A percentile compares a stretch with the other conserved stretches of the same genome.
Conservation (phyloP, 2,113 vertebrate genomes). For the Perca fluviatilis region DNA sequence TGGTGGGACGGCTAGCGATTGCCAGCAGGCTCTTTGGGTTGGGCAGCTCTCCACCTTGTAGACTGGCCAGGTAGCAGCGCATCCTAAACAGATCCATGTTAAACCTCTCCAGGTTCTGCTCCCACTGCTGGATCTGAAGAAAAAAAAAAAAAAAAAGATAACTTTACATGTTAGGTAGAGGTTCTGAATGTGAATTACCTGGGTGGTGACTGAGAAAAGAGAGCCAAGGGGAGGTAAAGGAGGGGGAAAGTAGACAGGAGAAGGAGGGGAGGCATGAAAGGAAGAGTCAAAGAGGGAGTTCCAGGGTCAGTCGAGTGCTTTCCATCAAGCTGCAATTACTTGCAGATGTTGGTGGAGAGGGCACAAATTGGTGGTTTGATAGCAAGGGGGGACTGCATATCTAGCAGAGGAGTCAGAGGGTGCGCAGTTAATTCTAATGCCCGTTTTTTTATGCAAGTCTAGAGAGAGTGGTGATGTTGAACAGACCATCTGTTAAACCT, state of each 20-base stretch:
- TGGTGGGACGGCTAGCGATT: conserved; percentile 93
- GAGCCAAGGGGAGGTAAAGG: not conserved
- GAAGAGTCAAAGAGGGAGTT: conserved; percentile 32
- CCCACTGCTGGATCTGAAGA: conserved; percentile 97
- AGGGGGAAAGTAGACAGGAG: not conserved
- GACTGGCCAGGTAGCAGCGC: conserved; percentile 96
- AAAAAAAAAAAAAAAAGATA: not conserved
- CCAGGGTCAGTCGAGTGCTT: conserved; percentile 64
- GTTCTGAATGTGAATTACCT: not conserved
- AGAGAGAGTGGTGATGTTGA: conserved; percentile 58
- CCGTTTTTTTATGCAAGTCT: conserved; percentile 60
- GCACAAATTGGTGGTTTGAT: conserved; percentile 45
- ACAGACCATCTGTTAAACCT: conserved; percentile 66
- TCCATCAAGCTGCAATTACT: conserved; percentile 69
- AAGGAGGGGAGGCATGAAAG: not conserved
- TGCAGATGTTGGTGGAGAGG: conserved; percentile 73
- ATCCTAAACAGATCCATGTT: conserved; percentile 96
- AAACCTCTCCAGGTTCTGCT: conserved; percentile 97
- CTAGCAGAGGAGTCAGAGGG: conserved; percentile 12
- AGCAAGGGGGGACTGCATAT: conserved; percentile 42
- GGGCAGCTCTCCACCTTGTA: conserved; percentile 95
- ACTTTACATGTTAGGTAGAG: not conserved
- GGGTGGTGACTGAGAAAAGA: not conserved
- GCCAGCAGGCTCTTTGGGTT: conserved; percentile 97
- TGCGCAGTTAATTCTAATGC: conserved; percentile 58